phyloP scores from a whole-genome alignment of 2,888 invertebrate genomes.

The Prosapia bicincta region DNA sequence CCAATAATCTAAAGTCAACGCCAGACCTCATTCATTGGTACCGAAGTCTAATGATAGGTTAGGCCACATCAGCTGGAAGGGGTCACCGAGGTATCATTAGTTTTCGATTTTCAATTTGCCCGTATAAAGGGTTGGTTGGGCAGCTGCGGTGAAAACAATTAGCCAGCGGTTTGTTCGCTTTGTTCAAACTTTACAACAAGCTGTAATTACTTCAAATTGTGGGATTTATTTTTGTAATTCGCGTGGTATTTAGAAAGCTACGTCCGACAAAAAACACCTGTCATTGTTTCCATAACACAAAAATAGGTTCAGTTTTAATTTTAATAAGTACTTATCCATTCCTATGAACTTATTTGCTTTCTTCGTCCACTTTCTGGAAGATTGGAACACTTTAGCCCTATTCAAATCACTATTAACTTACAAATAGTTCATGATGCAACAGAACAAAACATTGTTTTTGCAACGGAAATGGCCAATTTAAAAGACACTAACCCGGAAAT shows the following conservation, averaged over 20 bases:
- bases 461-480: neutral
- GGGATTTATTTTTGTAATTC: neutral
- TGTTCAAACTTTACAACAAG: neutral
- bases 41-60: neutral
- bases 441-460: neutral
- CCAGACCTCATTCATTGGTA: neutral
- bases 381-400: too few species aligned
- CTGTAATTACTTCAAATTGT: neutral
- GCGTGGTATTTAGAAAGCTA: neutral
- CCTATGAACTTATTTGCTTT: too few species aligned
- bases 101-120: neutral
- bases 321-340: too few species aligned
- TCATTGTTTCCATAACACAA: too few species aligned
- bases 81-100: neutral
- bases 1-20: neutral
- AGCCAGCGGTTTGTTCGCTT: neutral
- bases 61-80: neutral
- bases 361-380: too few species aligned
- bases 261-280: too few species aligned
- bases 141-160: neutral
- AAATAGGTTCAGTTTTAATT: too few species aligned
- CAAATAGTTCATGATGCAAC: too few species aligned
- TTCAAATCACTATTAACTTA: too few species aligned
- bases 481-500: neutral
- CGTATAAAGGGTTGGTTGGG: neutral